These are phyloP conservation scores for Dysdera silvatica DNA, from an alignment of 1,140 invertebrate genomes.

Conservation along the genomic window DNA sequence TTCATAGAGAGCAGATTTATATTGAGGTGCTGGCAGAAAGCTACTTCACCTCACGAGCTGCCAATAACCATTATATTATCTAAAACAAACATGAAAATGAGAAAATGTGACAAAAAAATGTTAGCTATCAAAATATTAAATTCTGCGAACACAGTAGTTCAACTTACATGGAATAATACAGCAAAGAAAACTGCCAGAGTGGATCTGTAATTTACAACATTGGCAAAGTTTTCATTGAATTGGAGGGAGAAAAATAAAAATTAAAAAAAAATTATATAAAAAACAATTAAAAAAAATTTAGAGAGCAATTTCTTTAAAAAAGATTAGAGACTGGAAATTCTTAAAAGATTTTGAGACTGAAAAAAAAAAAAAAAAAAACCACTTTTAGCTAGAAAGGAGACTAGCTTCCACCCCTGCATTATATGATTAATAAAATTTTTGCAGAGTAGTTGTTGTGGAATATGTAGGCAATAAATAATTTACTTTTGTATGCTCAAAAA, in stretches of 20 bases:
- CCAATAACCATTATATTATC: too few species aligned
- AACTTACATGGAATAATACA: too few species aligned
- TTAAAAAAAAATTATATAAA: background rate
- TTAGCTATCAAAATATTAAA: too few species aligned
- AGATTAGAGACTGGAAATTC: background rate
- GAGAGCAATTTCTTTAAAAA: background rate
- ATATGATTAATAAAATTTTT: background rate
- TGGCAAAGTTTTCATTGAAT: background rate
- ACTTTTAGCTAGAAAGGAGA: background rate
- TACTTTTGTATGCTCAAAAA: conserved; percentile 67
- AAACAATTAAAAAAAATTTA: background rate
- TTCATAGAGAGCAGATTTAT: too few species aligned
- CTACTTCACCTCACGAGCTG: too few species aligned
- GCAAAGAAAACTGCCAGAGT: too few species aligned
- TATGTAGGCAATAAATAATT: background rate
- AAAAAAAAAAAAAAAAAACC: background rate
- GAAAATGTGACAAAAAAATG: too few species aligned
- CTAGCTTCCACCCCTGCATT: background rate
- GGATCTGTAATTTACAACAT: too few species aligned
- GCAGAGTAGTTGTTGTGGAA: background rate
- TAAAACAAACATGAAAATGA: too few species aligned
- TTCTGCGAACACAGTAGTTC: too few species aligned
- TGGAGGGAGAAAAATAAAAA: background rate
- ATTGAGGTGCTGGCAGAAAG: too few species aligned
- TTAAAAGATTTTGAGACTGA: background rate